A percentile compares a stretch with the other conserved stretches of the same genome.
Conservation (phyloP, 2,888 invertebrate genomes). For the Catocala nupta region DNA sequence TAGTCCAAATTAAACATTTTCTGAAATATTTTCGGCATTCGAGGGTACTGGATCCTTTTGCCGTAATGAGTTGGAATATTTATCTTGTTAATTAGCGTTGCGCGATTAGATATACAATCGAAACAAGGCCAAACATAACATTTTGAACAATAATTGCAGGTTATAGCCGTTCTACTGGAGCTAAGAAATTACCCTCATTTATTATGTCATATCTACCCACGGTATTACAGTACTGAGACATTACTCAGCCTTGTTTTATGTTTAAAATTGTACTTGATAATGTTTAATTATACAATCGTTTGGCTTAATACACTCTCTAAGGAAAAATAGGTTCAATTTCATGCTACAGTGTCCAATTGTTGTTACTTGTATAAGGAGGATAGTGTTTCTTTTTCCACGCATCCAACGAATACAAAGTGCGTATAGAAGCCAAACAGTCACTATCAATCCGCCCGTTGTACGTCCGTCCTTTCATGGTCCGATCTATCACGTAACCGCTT, state of each 20-base stretch:
- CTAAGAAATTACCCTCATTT: constrained; percentile 38
- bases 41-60: constrained; percentile 13
- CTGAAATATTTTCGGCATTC: constrained; percentile 10
- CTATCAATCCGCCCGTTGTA: too few relatives aligned
- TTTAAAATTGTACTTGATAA: background rate
- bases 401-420: too few relatives aligned
- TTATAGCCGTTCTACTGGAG: constrained; percentile 18
- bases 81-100: constrained; percentile 39
- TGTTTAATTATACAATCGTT: too few relatives aligned
- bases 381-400: too few relatives aligned
- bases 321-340: too few relatives aligned
- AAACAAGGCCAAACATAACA: constrained; percentile 36
- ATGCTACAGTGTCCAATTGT: too few relatives aligned
- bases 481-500: too few relatives aligned
- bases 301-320: too few relatives aligned
- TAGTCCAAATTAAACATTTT: constrained; percentile 17
- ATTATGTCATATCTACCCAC: constrained; percentile 26
- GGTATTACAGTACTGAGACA: constrained; percentile 16
- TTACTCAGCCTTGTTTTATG: constrained; percentile 11
- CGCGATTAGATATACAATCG: constrained; percentile 37
- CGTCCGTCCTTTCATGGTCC: too few relatives aligned
- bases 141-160: constrained; percentile 40
- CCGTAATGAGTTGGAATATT: constrained; percentile 35
- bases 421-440: too few relatives aligned
- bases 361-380: too few relatives aligned